These are phyloP conservation scores for Apostichopus californicus DNA, from an alignment of 35 echinoderm and acorn worm genomes.

Conservation along the genomic window DNA sequence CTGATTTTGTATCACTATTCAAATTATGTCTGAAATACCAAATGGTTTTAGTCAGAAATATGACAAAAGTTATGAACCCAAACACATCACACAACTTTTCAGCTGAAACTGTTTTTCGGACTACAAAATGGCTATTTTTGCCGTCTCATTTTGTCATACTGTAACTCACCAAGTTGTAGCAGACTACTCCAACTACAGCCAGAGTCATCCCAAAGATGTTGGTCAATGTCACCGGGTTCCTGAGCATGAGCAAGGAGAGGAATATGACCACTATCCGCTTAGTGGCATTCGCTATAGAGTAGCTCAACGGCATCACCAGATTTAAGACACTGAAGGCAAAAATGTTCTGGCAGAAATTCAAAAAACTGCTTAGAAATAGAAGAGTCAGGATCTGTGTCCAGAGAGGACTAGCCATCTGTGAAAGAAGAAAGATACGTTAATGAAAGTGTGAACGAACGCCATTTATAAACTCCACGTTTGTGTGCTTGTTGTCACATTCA, in stretches of 20 bases:
- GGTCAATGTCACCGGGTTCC: constrained; percentile 87
- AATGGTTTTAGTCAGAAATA: no score
- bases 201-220: constrained; percentile 89
- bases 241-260: constrained; percentile 80
- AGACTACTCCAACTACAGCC: constrained; percentile 86
- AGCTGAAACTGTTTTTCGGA: no score
- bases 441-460: no score
- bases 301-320: constrained; percentile 81
- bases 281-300: constrained; percentile 94
- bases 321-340: constrained; percentile 98
- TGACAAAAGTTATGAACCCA: no score
- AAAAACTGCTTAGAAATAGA: constrained; percentile 75
- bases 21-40: no score
- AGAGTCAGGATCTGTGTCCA: constrained; percentile 78
- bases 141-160: no score
- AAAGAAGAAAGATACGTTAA: constrained; percentile 39
- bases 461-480: no score
- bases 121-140: no score
- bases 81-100: no score
- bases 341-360: constrained; percentile 97
- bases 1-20: no score
- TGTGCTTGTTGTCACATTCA: no score
- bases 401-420: constrained; percentile 59
- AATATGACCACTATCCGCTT: constrained; percentile 89
- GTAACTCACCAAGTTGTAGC: constrained; percentile 92